Conservation (phyloP, 2,888 invertebrate species). For the Norana najaformis region DNA sequence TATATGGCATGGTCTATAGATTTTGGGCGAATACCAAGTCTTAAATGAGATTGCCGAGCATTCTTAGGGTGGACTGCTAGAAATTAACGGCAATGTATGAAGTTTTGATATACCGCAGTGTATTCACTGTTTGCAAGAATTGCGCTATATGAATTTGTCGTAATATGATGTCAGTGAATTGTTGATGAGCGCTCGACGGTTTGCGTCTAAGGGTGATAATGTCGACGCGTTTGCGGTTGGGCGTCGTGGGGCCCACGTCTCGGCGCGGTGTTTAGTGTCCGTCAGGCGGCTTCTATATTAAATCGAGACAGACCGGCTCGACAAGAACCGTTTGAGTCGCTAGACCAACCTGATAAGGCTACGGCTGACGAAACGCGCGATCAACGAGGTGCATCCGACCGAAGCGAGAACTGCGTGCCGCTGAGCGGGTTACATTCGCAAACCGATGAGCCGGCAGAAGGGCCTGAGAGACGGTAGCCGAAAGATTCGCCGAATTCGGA, state of each 20-base stretch:
- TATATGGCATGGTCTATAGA: no score
- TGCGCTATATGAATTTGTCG: neutral
- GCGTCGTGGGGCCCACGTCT: neutral
- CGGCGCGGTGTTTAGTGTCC: neutral
- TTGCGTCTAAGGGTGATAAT: neutral
- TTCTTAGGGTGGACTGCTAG: neutral
- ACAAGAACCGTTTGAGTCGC: slow-evolving; percentile 15
- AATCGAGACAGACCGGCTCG: slow-evolving; percentile 23
- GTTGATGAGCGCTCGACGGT: neutral
- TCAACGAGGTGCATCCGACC: slow-evolving; percentile 10
- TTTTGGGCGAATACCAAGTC: no score
- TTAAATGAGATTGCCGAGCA: no score
- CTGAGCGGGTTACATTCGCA: neutral
- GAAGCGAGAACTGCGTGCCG: neutral
- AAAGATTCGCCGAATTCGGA: neutral
- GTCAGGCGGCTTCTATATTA: slow-evolving; percentile 2
- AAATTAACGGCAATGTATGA: neutral
- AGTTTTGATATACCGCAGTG: neutral
- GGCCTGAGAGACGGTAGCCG: slow-evolving; percentile 1
- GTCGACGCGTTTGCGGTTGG: neutral
- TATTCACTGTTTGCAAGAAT: neutral
- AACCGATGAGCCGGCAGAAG: slow-evolving; percentile 21
- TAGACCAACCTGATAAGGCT: slow-evolving; percentile 10
- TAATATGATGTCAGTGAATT: neutral
- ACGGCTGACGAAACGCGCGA: slow-evolving; percentile 21